phyloP scores from a whole-genome alignment of 2,797 vertebrate species.

The Nyctibius grandis region DNA sequence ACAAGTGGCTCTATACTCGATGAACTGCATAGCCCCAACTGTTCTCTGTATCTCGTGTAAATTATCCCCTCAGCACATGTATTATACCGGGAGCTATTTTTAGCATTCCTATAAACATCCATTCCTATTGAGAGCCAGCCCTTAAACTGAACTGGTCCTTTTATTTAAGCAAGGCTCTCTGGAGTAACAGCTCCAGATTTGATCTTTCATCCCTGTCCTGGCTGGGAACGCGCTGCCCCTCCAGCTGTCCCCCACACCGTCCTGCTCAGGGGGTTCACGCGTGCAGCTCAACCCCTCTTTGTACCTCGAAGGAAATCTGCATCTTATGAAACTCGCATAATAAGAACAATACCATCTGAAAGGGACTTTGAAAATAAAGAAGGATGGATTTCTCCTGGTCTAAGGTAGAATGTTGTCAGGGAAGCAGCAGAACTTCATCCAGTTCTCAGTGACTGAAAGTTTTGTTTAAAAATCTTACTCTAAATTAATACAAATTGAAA shows the following conservation, averaged over 20 bases:
- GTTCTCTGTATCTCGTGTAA: background rate
- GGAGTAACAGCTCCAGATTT: background rate
- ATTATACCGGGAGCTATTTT: background rate
- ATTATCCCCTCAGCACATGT: background rate
- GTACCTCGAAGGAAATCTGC: background rate
- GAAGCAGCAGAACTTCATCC: background rate
- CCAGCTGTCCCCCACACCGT: fast-evolving
- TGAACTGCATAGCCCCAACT: background rate
- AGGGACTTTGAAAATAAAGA: background rate
- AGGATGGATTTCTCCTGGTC: background rate
- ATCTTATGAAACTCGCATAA: fast-evolving
- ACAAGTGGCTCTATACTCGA: background rate
- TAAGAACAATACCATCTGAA: background rate
- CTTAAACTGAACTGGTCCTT: background rate
- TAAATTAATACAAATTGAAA: background rate
- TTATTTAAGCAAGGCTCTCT: background rate
- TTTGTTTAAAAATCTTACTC: background rate
- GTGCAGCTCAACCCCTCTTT: background rate
- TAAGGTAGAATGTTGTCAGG: background rate
- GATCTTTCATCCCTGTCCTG: background rate
- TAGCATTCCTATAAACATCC: background rate
- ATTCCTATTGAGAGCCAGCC: background rate
- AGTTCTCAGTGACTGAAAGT: background rate
- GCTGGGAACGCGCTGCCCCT: background rate
- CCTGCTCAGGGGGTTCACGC: fast-evolving